Conservation (phyloP, 2,113 vertebrate species). For the Phrynosoma platyrhinos region DNA sequence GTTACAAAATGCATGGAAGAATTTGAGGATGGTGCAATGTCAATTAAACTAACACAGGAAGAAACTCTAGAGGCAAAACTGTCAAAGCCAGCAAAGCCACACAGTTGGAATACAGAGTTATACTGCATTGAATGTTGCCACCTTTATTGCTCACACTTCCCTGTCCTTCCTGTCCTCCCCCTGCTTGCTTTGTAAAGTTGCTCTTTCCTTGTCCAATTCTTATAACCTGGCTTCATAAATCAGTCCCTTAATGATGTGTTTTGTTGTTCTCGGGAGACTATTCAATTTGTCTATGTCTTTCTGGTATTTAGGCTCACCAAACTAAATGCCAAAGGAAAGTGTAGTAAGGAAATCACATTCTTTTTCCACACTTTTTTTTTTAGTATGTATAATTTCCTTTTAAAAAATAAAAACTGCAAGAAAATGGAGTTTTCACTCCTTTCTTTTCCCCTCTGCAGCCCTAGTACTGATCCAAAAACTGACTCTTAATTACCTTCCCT, state of each 20-base stretch:
- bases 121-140: not conserved
- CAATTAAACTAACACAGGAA: not conserved
- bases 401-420: constrained; percentile 10
- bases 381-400: not conserved
- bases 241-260: constrained; percentile 29
- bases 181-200: constrained; percentile 28
- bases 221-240: constrained; percentile 33
- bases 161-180: not conserved
- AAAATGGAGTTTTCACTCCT: too few species aligned
- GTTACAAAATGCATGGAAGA: not conserved
- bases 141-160: not conserved
- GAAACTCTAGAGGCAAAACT: not conserved
- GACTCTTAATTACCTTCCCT: too few species aligned
- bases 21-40: too few species aligned
- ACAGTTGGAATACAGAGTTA: not conserved
- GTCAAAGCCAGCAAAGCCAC: not conserved
- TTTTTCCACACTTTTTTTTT: constrained; percentile 16
- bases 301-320: constrained; percentile 27
- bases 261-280: constrained; percentile 1
- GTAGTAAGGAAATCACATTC: constrained; percentile 3
- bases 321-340: constrained; percentile 22
- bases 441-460: too few species aligned
- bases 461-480: too few species aligned
- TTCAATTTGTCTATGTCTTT: constrained; percentile 5
- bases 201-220: not conserved